These are phyloP conservation scores for Eulemur coronatus DNA, from an alignment of 2,797 vertebrate genomes.

Conservation along the genomic window DNA sequence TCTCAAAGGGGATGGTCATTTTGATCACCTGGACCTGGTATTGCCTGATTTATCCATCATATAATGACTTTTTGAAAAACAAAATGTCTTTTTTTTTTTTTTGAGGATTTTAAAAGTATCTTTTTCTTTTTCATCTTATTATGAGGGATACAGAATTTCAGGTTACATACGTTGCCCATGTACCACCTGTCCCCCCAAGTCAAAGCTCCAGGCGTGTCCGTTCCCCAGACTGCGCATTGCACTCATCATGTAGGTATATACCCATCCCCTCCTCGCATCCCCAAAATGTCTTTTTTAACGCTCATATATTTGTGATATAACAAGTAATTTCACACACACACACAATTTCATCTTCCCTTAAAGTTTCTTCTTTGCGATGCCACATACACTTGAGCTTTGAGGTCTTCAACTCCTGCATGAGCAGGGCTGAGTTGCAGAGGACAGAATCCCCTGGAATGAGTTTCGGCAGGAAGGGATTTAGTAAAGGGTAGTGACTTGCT, in stretches of 20 bases:
- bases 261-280: no score
- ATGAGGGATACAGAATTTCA: no score
- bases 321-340: neutral
- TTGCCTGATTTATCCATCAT: neutral
- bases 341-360: neutral
- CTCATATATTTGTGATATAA: neutral
- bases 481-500: neutral
- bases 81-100: neutral
- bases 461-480: neutral
- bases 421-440: neutral
- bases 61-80: neutral
- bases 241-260: no score
- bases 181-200: no score
- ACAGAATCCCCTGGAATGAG: neutral
- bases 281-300: neutral
- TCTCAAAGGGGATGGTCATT: neutral
- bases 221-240: no score
- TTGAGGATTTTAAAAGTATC: no score
- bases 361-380: neutral
- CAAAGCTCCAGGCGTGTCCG: no score
- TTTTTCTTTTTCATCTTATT: no score
- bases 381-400: fast-evolving
- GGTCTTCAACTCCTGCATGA: neutral
- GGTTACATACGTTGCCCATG: no score
- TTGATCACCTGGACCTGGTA: neutral